A percentile compares a stretch with the other conserved stretches of the same genome.
Conservation (phyloP, 1,140 invertebrate genomes). For the Hylaeus volcanicus region DNA sequence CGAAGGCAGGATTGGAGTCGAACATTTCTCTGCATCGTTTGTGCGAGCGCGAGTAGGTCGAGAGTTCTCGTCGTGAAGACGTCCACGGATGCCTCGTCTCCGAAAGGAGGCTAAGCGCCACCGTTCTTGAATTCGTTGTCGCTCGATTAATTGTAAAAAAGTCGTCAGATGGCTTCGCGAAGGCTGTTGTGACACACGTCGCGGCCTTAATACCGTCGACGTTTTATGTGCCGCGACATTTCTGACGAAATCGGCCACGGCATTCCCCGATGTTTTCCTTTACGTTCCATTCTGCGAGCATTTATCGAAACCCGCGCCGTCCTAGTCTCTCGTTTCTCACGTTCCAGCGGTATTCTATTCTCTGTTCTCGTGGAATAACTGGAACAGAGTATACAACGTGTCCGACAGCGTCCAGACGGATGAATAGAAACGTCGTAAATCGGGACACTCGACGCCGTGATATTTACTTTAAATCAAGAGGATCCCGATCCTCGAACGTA, state of each 20-base stretch:
- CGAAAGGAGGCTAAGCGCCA: conserved; percentile 67
- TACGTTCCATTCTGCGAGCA: conserved; percentile 40
- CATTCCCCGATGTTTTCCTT: conserved; percentile 51
- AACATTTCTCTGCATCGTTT: too few relatives aligned
- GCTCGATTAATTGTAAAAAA: conserved; percentile 46
- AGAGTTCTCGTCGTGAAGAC: too few relatives aligned
- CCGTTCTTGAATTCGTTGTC: conserved; percentile 59
- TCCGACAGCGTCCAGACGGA: too few relatives aligned
- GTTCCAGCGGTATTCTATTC: conserved; percentile 10
- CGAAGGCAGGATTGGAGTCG: too few relatives aligned
- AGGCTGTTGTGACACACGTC: conserved; percentile 29
- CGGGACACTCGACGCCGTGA: conserved; percentile 5
- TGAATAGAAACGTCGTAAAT: conserved; percentile 32
- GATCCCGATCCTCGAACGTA: neutral
- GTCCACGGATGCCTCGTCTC: conserved; percentile 32
- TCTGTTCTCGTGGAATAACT: conserved; percentile 10
- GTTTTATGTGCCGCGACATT: conserved; percentile 42
- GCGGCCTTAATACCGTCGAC: conserved; percentile 61
- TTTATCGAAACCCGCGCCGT: conserved; percentile 15
- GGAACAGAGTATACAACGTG: conserved; percentile 9
- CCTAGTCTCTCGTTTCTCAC: conserved; percentile 27
- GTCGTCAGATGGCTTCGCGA: conserved; percentile 54
- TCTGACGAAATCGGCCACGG: conserved; percentile 59
- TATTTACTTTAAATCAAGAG: conserved; percentile 41
- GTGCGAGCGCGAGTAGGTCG: neutral